Conservation (phyloP, 1,140 invertebrate species). For the Aphaenogaster rudis region DNA sequence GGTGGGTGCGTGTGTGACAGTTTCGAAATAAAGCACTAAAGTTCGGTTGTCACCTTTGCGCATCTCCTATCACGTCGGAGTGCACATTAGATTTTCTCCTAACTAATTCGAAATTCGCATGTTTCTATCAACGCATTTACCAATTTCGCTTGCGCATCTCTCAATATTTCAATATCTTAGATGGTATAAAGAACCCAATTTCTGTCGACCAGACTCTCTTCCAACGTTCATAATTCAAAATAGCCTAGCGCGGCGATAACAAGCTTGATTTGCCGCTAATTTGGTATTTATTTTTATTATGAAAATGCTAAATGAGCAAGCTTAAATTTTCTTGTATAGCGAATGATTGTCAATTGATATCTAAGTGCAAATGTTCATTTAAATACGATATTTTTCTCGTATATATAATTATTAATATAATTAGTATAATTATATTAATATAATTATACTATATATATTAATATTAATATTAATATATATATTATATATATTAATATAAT, state of each 20-base stretch:
- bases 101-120: slow-evolving; percentile 46
- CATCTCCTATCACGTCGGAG: background rate
- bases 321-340: background rate
- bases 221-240: slow-evolving; percentile 25
- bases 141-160: slow-evolving; percentile 3
- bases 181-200: background rate
- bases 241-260: slow-evolving; percentile 26
- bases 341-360: slow-evolving; percentile 37
- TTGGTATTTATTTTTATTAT: background rate
- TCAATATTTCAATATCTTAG: background rate
- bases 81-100: slow-evolving; percentile 35
- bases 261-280: background rate
- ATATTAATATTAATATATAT: slow-evolving; percentile 5
- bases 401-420: slow-evolving; percentile 20
- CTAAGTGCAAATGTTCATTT: background rate
- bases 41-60: background rate
- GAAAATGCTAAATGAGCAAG: slow-evolving; percentile 14
- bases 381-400: slow-evolving; percentile 4
- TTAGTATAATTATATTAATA: background rate
- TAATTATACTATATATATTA: background rate
- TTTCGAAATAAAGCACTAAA: slow-evolving; percentile 63
- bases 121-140: slow-evolving; percentile 12
- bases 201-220: slow-evolving; percentile 56
- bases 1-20: slow-evolving; percentile 51
- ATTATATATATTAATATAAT: background rate